Percentiles rank a stretch among this genome's conserved stretches.
phyloP scores from a whole-genome alignment of 2,113 vertebrate species.

The Chamaetylas fuelleborni region DNA sequence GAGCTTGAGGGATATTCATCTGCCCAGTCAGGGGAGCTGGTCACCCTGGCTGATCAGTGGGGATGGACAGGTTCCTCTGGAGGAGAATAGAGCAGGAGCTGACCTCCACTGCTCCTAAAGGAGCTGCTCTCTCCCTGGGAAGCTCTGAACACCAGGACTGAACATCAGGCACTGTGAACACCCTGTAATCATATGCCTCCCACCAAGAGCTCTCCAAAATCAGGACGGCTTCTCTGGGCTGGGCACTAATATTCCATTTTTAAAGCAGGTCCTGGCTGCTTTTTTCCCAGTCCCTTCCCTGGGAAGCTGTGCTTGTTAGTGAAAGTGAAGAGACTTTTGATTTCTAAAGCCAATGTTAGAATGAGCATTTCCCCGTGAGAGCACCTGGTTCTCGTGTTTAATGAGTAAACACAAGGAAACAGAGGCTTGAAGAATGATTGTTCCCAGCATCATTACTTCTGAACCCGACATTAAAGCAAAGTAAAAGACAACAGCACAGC shows the following conservation, averaged over 20 bases:
- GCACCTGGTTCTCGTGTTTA: slow-evolving; percentile 70
- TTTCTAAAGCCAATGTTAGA: slow-evolving; percentile 61
- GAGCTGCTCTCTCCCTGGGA: not conserved
- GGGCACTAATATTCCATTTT: slow-evolving; percentile 34
- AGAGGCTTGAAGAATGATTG: slow-evolving; percentile 68
- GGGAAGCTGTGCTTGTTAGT: slow-evolving; percentile 50
- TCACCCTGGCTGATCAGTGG: not conserved
- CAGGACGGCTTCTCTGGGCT: not conserved
- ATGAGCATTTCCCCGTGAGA: slow-evolving; percentile 63
- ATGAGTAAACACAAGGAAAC: slow-evolving; percentile 74
- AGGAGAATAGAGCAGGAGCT: not conserved
- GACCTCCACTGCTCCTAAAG: not conserved
- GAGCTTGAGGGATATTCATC: rapidly evolving
- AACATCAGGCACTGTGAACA: not conserved
- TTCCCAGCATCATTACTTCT: slow-evolving; percentile 70
- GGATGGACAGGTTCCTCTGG: not conserved
- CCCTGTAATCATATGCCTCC: not conserved
- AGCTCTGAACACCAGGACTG: not conserved
- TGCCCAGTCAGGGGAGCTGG: not conserved
- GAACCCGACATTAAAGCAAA: slow-evolving; percentile 51
- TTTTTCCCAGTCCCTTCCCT: slow-evolving; percentile 1
- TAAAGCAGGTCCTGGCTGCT: slow-evolving; percentile 27
- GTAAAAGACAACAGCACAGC: slow-evolving; percentile 69
- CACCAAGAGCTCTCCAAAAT: not conserved
- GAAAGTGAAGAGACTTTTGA: slow-evolving; percentile 63